Base-by-base conservation (phyloP, 2,113 vertebrate species). In the Tricholaema leucomelas region DNA sequence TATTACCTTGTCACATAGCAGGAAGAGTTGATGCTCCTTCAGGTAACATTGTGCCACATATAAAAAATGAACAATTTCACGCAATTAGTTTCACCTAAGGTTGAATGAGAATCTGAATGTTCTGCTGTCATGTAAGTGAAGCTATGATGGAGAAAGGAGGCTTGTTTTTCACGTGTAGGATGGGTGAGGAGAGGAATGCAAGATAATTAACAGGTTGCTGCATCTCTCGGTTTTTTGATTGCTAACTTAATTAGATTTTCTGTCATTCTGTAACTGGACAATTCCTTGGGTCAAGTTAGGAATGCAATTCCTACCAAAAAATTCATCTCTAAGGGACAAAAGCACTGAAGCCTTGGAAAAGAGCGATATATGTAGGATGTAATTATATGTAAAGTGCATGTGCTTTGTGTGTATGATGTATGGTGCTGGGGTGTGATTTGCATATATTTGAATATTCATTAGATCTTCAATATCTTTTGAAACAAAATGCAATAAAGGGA, bases 391-490 rank as follows among this genome's bases (percentile, higher is more conserved):
- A 91, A 90, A 76, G 74, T 59, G 40, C 67, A 71, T 79, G 79
- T 87, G 58, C 42, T 81, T 63, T 74, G 38, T 81, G 66, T 76
- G 83, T 55, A 42, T 72, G 59, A 93, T 81, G 50, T 73, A 91
- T 76, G 61, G 66, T 42, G 63, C 58, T 72, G 50, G 50, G 50
- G 54, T 2, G 12, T 4, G 50, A 94, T 94, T 84, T 93, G 92
- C 80, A 91, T 93, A 94, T 79, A 76, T 95, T 86, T 95, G 92
- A 95, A 93, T 95, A 96, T 93, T 95, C 93, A 96, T 94, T 78
- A 92, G 83, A 81, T 70, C 65, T 46, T 87, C 77, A 93, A 93
- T 94, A 91, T 87, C 76, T 83, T 93, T 38, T 63, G 59, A 88
- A 91, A 93, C 35, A 86, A 93, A 86, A 93, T 73, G 88, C 70